Evolutionary conservation across 2,888 invertebrate species (phyloP).

Genomic region (Eupeodes luniger): DNA sequence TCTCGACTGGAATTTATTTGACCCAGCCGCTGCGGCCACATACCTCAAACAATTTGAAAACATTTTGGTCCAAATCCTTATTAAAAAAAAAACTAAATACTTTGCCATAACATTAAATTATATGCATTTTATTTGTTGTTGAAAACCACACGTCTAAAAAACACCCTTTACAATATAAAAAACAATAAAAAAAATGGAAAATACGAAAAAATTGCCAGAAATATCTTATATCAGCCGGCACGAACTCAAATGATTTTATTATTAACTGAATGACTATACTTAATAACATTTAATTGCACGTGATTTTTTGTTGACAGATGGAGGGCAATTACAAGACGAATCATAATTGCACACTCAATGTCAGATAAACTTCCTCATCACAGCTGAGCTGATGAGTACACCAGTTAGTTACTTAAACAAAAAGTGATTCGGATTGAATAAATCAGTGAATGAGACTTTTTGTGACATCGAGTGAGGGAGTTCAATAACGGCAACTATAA

Average conservation of each 20-base stretch:
- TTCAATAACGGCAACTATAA: background rate
- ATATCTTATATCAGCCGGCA: constrained; percentile 15
- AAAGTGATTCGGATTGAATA: constrained; percentile 25
- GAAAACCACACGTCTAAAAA: too few relatives aligned
- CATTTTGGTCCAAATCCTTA: too few relatives aligned
- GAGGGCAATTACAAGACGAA: constrained; percentile 26
- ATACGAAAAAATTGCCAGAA: constrained; percentile 21
- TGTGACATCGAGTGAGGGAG: constrained; percentile 19
- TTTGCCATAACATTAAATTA: too few relatives aligned
- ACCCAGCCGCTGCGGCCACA: too few relatives aligned
- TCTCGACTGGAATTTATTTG: too few relatives aligned
- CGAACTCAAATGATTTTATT: constrained; percentile 12
- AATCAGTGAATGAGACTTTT: background rate
- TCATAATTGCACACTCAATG: constrained; percentile 41
- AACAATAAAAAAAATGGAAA: background rate
- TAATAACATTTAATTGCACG: constrained; percentile 31
- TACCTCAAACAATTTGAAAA: too few relatives aligned
- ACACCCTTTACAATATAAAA: background rate
- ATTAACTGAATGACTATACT: constrained; percentile 11
- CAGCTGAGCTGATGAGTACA: background rate
- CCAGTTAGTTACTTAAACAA: background rate
- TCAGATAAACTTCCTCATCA: constrained; percentile 29
- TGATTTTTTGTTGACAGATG: constrained; percentile 18
- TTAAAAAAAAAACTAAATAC: too few relatives aligned
- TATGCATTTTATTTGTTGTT: too few relatives aligned